Percentiles rank a stretch among this genome's conserved stretches.
phyloP scores from a whole-genome alignment of 2,888 invertebrate genomes.

The Dermolepida albohirtum region DNA sequence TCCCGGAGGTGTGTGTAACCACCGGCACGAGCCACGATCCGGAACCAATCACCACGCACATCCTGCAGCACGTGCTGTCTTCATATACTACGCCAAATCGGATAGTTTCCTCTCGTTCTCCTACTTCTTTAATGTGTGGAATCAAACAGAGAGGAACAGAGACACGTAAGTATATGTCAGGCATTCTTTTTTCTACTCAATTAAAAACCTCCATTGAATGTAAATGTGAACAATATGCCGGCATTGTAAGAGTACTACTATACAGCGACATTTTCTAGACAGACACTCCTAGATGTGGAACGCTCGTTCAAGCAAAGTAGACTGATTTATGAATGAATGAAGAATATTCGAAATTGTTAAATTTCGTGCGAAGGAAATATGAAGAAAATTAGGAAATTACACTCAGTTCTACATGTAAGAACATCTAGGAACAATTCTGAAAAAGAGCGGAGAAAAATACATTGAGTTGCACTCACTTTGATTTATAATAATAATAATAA shows the following conservation, averaged over 20 bases:
- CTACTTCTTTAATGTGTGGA: neutral
- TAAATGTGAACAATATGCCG: slow-evolving; percentile 35
- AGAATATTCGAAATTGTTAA: too few relatives aligned
- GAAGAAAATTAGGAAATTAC: too few relatives aligned
- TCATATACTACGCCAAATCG: slow-evolving; percentile 42
- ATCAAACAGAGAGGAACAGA: neutral
- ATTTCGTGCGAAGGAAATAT: too few relatives aligned
- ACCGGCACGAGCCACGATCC: slow-evolving; percentile 64
- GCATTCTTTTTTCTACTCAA: slow-evolving; percentile 32
- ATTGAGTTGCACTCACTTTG: too few relatives aligned
- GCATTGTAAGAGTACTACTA: slow-evolving; percentile 14
- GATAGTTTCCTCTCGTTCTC: slow-evolving; percentile 32
- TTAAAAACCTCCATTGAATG: slow-evolving; percentile 36
- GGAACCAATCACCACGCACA: slow-evolving; percentile 65
- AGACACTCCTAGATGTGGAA: slow-evolving; percentile 25
- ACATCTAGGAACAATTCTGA: too few relatives aligned
- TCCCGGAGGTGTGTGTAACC: slow-evolving; percentile 64
- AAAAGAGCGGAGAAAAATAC: too few relatives aligned
- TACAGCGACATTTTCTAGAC: neutral
- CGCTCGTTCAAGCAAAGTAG: too few relatives aligned
- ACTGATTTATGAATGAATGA: too few relatives aligned
- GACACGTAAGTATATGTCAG: slow-evolving; percentile 4
- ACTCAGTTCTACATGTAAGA: too few relatives aligned
- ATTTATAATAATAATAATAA: too few relatives aligned
- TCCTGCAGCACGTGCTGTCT: slow-evolving; percentile 64